phyloP scores from a whole-genome alignment of 2,797 vertebrate genomes.

The Rousettus madagascariensis region DNA sequence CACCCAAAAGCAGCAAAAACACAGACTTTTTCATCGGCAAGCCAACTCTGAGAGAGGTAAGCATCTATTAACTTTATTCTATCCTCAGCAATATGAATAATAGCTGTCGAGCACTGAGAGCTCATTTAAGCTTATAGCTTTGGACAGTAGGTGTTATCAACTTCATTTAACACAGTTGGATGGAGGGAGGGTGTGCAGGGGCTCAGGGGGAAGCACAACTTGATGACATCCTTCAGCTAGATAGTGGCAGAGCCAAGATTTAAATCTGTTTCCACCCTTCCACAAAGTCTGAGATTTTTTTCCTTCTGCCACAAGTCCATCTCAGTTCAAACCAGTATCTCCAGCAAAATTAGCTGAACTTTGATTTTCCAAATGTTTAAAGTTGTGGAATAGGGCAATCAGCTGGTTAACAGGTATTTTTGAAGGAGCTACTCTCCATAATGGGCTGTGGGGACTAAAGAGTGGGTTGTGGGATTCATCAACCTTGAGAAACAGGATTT shows the following conservation, averaged over 20 bases:
- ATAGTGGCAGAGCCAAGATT: not conserved
- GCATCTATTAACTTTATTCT: conserved; percentile 11
- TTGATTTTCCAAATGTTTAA: not conserved
- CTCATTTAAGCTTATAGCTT: not conserved
- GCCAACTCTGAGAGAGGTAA: conserved; percentile 97
- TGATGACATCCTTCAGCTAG: not conserved
- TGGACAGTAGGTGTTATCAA: not conserved
- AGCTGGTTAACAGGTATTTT: not conserved
- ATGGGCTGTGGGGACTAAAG: not conserved
- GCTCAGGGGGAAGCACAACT: not conserved
- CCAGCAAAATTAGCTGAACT: not conserved
- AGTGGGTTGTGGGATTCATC: not conserved
- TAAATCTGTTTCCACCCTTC: not conserved
- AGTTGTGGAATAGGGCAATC: not conserved
- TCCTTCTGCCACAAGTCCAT: not conserved
- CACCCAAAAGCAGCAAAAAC: conserved; percentile 98
- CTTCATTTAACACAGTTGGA: not conserved
- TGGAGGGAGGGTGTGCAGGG: not conserved
- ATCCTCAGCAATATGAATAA: not conserved
- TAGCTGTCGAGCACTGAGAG: not conserved
- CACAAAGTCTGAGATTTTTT: not conserved
- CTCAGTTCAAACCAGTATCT: not conserved
- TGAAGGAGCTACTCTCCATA: not conserved
- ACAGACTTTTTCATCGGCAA: conserved; percentile 99
- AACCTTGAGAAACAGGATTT: not conserved